phyloP scores from a whole-genome alignment of 2,113 vertebrate species.

The Philantomba maxwellii region DNA sequence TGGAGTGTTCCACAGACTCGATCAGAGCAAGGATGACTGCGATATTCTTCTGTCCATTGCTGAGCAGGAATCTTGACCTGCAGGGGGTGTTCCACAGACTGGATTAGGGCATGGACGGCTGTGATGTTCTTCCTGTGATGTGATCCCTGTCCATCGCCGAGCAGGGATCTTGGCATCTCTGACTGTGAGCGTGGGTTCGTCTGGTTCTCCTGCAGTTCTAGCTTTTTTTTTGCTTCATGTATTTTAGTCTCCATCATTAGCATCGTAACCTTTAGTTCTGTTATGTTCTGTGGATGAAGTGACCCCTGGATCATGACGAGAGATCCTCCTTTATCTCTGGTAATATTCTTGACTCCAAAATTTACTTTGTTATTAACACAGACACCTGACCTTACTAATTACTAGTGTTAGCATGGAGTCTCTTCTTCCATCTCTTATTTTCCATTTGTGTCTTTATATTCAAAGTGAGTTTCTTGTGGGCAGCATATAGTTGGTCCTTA shows the following conservation, averaged over 20 bases:
- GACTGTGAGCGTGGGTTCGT: background rate
- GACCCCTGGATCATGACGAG: background rate
- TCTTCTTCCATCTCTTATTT: background rate
- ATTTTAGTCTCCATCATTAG: background rate
- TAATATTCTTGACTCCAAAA: background rate
- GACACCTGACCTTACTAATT: too few species aligned
- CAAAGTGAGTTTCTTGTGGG: background rate
- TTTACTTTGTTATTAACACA: background rate
- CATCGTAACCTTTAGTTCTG: background rate
- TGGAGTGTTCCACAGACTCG: background rate
- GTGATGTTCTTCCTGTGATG: background rate
- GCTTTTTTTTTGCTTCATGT: background rate
- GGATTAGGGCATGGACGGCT: background rate
- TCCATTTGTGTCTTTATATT: background rate
- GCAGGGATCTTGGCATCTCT: background rate
- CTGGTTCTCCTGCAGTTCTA: background rate
- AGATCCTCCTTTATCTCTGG: background rate
- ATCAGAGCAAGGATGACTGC: too few species aligned
- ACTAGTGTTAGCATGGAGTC: background rate
- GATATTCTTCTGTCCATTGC: rapidly evolving
- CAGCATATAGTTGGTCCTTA: background rate
- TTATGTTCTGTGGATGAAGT: background rate
- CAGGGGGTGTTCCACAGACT: too few species aligned
- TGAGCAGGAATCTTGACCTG: too few species aligned
- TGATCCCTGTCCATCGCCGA: too few species aligned